phyloP scores from a whole-genome alignment of 1,140 invertebrate species.

The Eubasilissa regina region DNA sequence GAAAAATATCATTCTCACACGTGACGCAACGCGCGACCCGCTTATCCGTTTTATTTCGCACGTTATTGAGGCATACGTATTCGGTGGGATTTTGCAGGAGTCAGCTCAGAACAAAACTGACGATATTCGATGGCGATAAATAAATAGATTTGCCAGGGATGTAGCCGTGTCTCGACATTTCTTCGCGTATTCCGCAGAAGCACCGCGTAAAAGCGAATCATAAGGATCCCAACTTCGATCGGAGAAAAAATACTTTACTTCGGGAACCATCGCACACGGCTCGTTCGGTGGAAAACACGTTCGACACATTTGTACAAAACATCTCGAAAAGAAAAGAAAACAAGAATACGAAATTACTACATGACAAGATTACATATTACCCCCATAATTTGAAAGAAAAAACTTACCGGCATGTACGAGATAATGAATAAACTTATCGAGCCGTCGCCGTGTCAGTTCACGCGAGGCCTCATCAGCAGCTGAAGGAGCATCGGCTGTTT shows the following conservation, averaged over 20 bases:
- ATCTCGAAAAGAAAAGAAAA: constrained; percentile 18
- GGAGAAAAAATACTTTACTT: constrained; percentile 32
- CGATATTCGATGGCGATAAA: constrained; percentile 43
- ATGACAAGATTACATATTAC: constrained; percentile 6
- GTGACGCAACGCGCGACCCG: constrained; percentile 16
- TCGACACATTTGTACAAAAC: constrained; percentile 28
- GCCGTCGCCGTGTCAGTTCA: background rate
- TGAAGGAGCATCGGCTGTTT: constrained; percentile 9
- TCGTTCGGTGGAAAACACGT: constrained; percentile 38
- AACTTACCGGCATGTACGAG: background rate
- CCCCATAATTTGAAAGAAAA: background rate
- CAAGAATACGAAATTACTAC: constrained; percentile 3
- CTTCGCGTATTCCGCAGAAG: constrained; percentile 32
- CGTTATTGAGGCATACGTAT: constrained; percentile 44
- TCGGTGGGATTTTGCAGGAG: constrained; percentile 33
- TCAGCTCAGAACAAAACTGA: constrained; percentile 40
- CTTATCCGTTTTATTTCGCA: constrained; percentile 33
- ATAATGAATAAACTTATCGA: constrained; percentile 25
- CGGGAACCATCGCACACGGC: constrained; percentile 12
- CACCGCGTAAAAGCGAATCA: constrained; percentile 29
- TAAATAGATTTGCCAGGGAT: constrained; percentile 37
- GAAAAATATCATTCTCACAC: constrained; percentile 44
- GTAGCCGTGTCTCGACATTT: constrained; percentile 1
- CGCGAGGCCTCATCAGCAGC: background rate
- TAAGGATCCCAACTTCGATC: constrained; percentile 29